Evolutionary conservation across 2,797 vertebrate genomes (phyloP).

Genomic region (Malacoctenus gilli): DNA sequence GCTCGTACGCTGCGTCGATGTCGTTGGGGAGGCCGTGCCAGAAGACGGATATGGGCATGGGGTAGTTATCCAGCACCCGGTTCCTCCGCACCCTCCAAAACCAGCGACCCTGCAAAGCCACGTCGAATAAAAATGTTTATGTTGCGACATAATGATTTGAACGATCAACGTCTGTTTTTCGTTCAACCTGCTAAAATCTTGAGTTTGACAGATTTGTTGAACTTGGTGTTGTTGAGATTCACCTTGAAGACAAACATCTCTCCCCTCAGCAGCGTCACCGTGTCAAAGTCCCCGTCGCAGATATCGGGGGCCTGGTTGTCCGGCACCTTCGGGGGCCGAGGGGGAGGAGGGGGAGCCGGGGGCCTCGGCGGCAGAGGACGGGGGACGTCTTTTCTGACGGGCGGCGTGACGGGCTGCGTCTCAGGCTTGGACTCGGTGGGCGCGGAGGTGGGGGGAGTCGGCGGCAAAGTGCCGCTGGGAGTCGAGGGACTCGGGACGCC

Average conservation of each 20-base stretch:
- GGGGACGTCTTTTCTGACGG: conserved; percentile 46
- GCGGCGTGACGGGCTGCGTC: conserved; percentile 75
- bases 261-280: conserved; percentile 90
- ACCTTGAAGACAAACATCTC: conserved; percentile 99
- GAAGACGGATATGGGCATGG: conserved; percentile 96
- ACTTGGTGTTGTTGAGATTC: no score
- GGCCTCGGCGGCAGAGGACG: conserved; percentile 60
- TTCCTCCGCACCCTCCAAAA: conserved; percentile 98
- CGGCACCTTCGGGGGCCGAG: conserved; percentile 80
- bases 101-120: conserved; percentile 87
- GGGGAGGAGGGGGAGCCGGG: conserved; percentile 66
- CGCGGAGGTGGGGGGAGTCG: conserved; percentile 70
- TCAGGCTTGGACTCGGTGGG: conserved; percentile 62
- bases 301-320: conserved; percentile 88
- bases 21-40: conserved; percentile 93
- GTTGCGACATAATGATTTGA: not conserved
- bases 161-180: no score
- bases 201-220: no score
- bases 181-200: no score
- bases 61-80: conserved; percentile 94
- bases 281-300: conserved; percentile 94
- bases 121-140: not conserved
- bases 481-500: conserved; percentile 50
- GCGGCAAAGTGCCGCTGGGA: conserved; percentile 64
- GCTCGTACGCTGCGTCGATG: conserved; percentile 94